These are phyloP conservation scores for Erebia aethiops DNA, from an alignment of 2,888 invertebrate genomes.

Conservation along the genomic window DNA sequence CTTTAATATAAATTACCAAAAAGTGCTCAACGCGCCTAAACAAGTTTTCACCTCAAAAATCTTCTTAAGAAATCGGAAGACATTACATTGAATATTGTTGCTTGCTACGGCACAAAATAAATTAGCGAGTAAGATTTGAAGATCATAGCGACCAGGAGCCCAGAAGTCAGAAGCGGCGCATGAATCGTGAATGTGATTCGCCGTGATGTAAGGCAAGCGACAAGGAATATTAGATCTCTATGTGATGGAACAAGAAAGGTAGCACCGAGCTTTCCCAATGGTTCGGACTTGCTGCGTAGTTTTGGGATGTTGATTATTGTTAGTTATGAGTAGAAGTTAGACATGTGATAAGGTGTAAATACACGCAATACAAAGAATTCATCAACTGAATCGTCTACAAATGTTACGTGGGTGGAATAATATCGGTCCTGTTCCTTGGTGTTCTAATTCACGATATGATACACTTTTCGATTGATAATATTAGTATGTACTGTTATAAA, in stretches of 20 bases:
- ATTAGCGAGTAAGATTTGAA: not conserved
- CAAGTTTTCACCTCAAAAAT: too few species aligned
- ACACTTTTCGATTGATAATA: too few species aligned
- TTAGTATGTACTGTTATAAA: too few species aligned
- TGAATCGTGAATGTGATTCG: not conserved
- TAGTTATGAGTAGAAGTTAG: conserved; percentile 7
- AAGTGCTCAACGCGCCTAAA: too few species aligned
- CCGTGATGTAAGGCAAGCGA: not conserved
- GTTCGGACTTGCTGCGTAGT: conserved; percentile 48
- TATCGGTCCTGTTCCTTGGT: too few species aligned
- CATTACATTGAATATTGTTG: too few species aligned
- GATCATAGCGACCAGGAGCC: not conserved
- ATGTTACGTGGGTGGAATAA: not conserved
- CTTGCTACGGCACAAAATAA: not conserved
- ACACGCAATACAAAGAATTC: conserved; percentile 9
- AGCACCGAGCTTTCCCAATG: conserved; percentile 23
- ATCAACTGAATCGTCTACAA: not conserved
- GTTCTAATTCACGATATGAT: too few species aligned
- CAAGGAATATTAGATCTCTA: not conserved
- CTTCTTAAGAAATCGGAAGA: too few species aligned
- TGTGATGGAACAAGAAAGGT: conserved; percentile 11
- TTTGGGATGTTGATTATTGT: conserved; percentile 13
- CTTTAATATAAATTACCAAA: too few species aligned
- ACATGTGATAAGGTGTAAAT: conserved; percentile 4
- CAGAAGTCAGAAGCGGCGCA: not conserved